Evolutionary conservation across 2,797 vertebrate species (phyloP).

Genomic region (Garrulus glandarius): DNA sequence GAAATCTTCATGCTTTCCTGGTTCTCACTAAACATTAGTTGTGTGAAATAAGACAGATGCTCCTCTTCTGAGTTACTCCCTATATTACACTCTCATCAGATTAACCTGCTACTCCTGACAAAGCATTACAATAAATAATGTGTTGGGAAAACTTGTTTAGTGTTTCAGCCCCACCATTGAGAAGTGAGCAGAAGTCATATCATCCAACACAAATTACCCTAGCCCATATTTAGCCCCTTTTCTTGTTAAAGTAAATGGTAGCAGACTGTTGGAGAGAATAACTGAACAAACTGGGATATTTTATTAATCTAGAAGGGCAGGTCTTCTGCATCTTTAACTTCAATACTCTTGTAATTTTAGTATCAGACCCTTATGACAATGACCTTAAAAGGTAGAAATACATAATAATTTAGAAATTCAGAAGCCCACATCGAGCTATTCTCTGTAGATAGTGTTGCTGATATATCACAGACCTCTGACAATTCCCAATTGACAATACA

Average conservation of each 20-base stretch:
- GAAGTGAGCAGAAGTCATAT: not conserved
- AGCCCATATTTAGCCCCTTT: not conserved
- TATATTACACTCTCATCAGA: not conserved
- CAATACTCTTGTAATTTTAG: not conserved
- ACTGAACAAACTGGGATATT: not conserved
- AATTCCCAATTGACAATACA: not conserved
- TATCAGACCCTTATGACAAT: not conserved
- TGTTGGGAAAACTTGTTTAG: not conserved
- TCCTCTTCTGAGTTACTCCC: not conserved
- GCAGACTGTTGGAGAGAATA: not conserved
- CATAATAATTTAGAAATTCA: not conserved
- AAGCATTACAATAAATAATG: not conserved
- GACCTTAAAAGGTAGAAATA: not conserved
- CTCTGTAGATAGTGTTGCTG: not conserved
- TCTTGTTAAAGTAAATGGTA: not conserved
- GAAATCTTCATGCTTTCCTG: not conserved
- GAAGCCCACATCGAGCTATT: not conserved
- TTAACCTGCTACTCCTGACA: not conserved
- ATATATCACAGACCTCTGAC: not conserved
- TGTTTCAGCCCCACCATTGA: not conserved
- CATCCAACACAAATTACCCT: not conserved
- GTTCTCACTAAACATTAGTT: not conserved
- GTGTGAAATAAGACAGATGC: not conserved
- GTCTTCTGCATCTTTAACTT: not conserved
- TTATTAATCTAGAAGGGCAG: not conserved